A percentile compares a stretch with the other conserved stretches of the same genome.
phyloP scores from a whole-genome alignment of 2,888 invertebrate species.

The Melanostoma scalare region DNA sequence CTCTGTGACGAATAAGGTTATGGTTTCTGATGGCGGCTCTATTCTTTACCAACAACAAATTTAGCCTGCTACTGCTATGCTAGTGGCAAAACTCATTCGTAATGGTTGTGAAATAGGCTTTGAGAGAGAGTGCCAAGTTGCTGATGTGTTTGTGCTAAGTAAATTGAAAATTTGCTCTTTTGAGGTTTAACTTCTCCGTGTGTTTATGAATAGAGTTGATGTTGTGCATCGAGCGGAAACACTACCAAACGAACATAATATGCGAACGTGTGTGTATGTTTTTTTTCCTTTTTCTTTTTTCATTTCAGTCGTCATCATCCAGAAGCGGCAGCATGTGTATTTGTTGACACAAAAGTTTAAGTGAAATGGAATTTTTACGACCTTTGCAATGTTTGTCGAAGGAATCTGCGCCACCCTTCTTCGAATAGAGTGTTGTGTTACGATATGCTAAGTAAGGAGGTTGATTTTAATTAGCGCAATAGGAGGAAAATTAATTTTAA shows the following conservation, averaged over 20 bases:
- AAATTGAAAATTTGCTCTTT: constrained; percentile 72
- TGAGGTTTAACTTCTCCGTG: constrained; percentile 68
- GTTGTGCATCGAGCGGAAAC: constrained; percentile 51
- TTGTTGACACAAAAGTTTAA: constrained; percentile 65
- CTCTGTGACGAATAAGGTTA: constrained; percentile 52
- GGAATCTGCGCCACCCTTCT: constrained; percentile 49
- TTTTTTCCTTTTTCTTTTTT: constrained; percentile 34
- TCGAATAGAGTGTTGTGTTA: not conserved
- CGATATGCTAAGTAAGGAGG: not conserved
- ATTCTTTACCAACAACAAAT: not conserved
- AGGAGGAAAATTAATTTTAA: constrained; percentile 52
- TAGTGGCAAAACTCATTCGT: constrained; percentile 59
- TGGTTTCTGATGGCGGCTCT: constrained; percentile 31
- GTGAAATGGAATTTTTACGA: constrained; percentile 65
- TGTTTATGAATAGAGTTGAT: constrained; percentile 62
- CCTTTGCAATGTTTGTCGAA: constrained; percentile 59
- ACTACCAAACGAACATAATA: constrained; percentile 10
- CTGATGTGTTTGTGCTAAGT: constrained; percentile 69
- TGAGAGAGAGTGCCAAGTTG: constrained; percentile 66
- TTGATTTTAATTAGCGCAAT: constrained; percentile 40
- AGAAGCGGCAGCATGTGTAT: constrained; percentile 17
- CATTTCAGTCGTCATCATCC: constrained; percentile 23
- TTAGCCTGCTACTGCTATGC: not conserved
- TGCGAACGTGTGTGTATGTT: constrained; percentile 34
- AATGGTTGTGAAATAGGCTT: constrained; percentile 72